These are phyloP conservation scores for Climacteris rufus DNA, from an alignment of 2,113 vertebrate species.

Conservation along the genomic window DNA sequence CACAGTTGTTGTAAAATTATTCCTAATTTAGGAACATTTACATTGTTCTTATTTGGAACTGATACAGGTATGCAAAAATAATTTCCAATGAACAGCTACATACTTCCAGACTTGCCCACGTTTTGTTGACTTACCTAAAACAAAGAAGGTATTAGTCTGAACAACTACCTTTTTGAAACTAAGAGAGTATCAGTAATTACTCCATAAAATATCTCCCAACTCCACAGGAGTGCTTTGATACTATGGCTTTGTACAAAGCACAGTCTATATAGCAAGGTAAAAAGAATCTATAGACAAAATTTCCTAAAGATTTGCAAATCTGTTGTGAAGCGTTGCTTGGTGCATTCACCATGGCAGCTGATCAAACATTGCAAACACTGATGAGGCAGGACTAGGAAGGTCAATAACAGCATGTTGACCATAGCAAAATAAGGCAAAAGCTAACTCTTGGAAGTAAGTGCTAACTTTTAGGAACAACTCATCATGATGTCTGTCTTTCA, in stretches of 20 bases:
- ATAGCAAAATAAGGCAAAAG: slow-evolving; percentile 33
- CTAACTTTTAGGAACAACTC: slow-evolving; percentile 43
- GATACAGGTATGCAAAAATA: background rate
- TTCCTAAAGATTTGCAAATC: slow-evolving; percentile 10
- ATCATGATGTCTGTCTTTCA: background rate
- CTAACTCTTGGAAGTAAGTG: background rate
- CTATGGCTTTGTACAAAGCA: slow-evolving; percentile 24
- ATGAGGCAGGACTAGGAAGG: slow-evolving; percentile 33
- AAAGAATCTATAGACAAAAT: slow-evolving; percentile 12
- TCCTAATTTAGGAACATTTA: background rate
- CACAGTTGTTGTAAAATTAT: background rate
- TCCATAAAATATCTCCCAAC: background rate
- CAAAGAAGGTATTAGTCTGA: background rate
- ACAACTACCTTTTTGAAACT: background rate
- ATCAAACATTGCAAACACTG: slow-evolving; percentile 26
- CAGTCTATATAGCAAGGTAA: slow-evolving; percentile 29
- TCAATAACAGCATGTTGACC: background rate
- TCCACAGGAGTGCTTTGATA: slow-evolving; percentile 10
- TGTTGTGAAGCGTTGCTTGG: background rate
- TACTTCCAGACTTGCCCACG: background rate
- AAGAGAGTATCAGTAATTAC: background rate
- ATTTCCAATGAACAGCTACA: background rate
- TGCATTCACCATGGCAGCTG: slow-evolving; percentile 14
- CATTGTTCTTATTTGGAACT: background rate
- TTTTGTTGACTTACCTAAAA: background rate